phyloP scores from a whole-genome alignment of 2,888 invertebrate species.

The Heterodera filipjevi region DNA sequence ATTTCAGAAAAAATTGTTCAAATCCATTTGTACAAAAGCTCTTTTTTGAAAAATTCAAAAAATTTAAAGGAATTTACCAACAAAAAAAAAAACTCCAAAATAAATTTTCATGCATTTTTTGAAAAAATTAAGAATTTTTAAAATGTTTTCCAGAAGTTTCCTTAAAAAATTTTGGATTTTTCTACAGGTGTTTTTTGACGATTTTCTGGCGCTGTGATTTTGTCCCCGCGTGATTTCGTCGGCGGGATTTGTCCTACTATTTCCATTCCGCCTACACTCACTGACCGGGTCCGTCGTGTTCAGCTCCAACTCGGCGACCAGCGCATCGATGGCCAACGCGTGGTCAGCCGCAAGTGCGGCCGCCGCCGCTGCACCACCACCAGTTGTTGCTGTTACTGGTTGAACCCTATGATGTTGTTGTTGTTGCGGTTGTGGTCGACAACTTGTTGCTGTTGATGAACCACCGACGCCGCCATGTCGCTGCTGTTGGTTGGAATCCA shows the following conservation, averaged over 20 bases:
- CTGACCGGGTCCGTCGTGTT: slow-evolving; percentile 54
- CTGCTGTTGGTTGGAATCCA: slow-evolving; percentile 15
- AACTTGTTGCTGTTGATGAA: background rate
- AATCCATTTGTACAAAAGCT: too few relatives aligned
- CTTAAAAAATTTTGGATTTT: background rate
- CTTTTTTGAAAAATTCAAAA: too few relatives aligned
- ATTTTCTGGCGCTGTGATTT: background rate
- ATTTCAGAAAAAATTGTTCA: too few relatives aligned
- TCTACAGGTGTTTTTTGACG: background rate
- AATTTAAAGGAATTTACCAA: too few relatives aligned
- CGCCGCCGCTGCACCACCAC: background rate
- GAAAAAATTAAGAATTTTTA: too few relatives aligned
- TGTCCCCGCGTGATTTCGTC: background rate
- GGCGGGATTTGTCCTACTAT: background rate
- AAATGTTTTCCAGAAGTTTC: too few relatives aligned
- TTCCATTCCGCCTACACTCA: background rate
- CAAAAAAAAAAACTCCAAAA: too few relatives aligned
- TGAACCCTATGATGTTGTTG: background rate
- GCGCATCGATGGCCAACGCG: slow-evolving; percentile 56
- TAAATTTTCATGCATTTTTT: too few relatives aligned
- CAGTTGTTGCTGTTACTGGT: background rate
- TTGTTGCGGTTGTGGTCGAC: background rate
- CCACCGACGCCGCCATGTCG: background rate
- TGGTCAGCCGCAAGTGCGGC: slow-evolving; percentile 49
- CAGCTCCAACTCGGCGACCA: slow-evolving; percentile 62